phyloP scores from a whole-genome alignment of 2,888 invertebrate genomes.

The Drosophila rellima region DNA sequence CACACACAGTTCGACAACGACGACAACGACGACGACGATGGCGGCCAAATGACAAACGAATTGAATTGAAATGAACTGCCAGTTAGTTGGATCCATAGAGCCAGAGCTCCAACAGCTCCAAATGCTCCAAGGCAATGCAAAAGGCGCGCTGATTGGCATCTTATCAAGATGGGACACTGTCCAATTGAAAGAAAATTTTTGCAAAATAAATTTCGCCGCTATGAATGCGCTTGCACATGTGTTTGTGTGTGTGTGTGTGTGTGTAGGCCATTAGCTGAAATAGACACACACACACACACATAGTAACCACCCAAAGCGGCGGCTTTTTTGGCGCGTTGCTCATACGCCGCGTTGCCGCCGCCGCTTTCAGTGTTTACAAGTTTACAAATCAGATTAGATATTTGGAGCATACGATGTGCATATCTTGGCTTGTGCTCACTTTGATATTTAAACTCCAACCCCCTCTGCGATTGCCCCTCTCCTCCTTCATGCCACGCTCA shows the following conservation, averaged over 20 bases:
- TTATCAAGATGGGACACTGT: conserved; percentile 85
- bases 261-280: conserved; percentile 34
- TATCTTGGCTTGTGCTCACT: conserved; percentile 40
- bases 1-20: conserved; percentile 49
- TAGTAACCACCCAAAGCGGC: conserved; percentile 64
- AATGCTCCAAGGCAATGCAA: conserved; percentile 58
- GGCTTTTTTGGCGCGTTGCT: conserved; percentile 56
- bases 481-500: conserved; percentile 55
- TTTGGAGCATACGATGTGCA: conserved; percentile 45
- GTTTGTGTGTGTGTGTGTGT: conserved; percentile 13
- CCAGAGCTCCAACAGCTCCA: conserved; percentile 29
- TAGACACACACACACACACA: conserved; percentile 25
- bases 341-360: conserved; percentile 58
- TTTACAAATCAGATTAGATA: conserved; percentile 74
- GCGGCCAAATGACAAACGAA: conserved; percentile 80
- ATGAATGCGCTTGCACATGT: conserved; percentile 46
- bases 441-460: conserved; percentile 58
- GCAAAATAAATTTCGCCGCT: conserved; percentile 78
- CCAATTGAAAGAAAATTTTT: conserved; percentile 84
- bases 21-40: conserved; percentile 22
- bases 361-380: conserved; percentile 49
- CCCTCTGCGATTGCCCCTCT: neutral
- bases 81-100: conserved; percentile 12
- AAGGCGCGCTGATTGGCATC: conserved; percentile 83
- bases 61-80: conserved; percentile 81